Evolutionary conservation across 2,888 invertebrate genomes (phyloP).

Genomic region (Leucozona laternaria): DNA sequence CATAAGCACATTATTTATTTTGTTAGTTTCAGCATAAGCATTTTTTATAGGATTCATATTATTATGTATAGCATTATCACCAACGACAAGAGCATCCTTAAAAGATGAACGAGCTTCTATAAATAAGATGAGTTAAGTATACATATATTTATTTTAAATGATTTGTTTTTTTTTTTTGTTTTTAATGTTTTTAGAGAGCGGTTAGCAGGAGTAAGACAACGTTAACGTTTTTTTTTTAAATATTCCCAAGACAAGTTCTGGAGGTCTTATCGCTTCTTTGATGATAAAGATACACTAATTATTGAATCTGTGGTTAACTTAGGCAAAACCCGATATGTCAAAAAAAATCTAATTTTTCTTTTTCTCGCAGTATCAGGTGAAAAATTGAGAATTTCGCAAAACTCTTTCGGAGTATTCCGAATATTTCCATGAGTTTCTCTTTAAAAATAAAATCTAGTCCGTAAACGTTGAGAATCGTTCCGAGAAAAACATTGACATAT

Average conservation of each 20-base stretch:
- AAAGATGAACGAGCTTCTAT: slow-evolving; percentile 61
- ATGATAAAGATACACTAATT: too few species aligned
- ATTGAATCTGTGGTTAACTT: too few species aligned
- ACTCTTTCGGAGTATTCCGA: too few species aligned
- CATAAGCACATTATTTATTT: slow-evolving; percentile 55
- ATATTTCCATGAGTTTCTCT: too few species aligned
- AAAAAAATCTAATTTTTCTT: too few species aligned
- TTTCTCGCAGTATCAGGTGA: too few species aligned
- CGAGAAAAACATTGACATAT: too few species aligned
- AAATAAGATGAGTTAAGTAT: slow-evolving; percentile 63
- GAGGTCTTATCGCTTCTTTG: background rate
- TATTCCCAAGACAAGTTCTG: background rate
- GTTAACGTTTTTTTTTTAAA: background rate
- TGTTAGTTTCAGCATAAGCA: slow-evolving; percentile 75
- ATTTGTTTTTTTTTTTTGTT: slow-evolving; percentile 3
- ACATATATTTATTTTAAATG: background rate
- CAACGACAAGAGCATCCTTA: slow-evolving; percentile 72
- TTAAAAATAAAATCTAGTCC: too few species aligned
- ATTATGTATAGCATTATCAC: slow-evolving; percentile 62
- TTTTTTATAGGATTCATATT: slow-evolving; percentile 57
- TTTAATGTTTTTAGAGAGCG: slow-evolving; percentile 11
- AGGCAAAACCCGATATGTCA: too few species aligned
- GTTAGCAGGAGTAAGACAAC: slow-evolving; percentile 47
- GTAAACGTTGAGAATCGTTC: too few species aligned
- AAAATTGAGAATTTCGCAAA: too few species aligned